Evolutionary conservation across 23 tunicate species (phyloP).

Genomic region (Halocynthia roretzi): DNA sequence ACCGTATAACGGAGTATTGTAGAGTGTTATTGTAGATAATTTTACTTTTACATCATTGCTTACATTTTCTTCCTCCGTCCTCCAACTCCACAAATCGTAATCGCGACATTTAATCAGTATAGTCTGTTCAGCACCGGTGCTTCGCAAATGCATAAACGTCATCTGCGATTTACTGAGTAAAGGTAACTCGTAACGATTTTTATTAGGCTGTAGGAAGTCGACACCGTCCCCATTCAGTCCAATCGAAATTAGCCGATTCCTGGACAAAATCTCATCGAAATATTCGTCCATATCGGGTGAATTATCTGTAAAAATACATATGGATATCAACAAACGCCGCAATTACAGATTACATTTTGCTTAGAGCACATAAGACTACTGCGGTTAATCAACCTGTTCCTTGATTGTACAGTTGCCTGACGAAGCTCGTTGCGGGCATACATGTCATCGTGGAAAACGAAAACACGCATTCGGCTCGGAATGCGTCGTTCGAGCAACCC

Average conservation of each 20-base stretch:
- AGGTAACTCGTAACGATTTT: not conserved
- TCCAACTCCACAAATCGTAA: constrained; percentile 2
- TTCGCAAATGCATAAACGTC: constrained; percentile 9
- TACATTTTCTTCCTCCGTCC: no score
- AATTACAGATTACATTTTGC: no score
- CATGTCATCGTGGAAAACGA: not conserved
- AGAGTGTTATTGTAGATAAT: no score
- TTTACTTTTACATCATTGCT: no score
- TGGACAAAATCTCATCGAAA: constrained; percentile 1
- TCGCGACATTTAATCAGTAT: constrained; percentile 6
- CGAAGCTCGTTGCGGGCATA: constrained; percentile 3
- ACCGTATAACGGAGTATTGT: no score
- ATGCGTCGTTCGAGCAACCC: constrained; percentile 77
- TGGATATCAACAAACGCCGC: no score
- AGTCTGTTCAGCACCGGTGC: constrained; percentile 1
- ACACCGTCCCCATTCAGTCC: not conserved
- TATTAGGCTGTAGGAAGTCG: not conserved
- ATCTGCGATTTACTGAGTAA: not conserved
- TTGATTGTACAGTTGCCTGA: not conserved
- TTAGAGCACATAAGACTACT: not conserved
- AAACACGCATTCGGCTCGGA: constrained; percentile 59
- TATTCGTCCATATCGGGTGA: constrained; percentile 13
- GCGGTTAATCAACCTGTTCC: not conserved
- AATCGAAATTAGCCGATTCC: not conserved
- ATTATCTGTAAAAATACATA: not conserved